Evolutionary conservation across 2,113 vertebrate genomes (phyloP).

Genomic region (Peromyscus californicus): DNA sequence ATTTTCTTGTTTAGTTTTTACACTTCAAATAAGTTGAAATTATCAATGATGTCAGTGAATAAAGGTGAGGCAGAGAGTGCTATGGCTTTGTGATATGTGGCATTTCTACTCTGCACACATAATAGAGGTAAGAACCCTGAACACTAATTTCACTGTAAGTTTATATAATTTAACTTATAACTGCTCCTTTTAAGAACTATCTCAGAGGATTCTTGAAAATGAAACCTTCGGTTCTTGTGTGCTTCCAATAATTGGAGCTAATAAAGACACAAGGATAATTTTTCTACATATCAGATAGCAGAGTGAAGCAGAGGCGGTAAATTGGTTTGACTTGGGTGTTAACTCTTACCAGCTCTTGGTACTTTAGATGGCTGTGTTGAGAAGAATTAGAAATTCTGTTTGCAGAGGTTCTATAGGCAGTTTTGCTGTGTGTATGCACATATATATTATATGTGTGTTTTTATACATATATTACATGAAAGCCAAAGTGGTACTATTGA

Average conservation of each 20-base stretch:
- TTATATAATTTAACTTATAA: neutral
- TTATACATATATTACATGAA: neutral
- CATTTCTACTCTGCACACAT: neutral
- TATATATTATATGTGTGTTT: neutral
- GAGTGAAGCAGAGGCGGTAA: neutral
- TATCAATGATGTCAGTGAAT: neutral
- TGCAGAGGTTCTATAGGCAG: neutral
- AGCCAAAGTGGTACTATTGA: neutral
- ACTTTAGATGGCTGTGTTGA: neutral
- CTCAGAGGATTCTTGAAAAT: neutral
- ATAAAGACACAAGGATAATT: neutral
- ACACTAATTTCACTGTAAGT: neutral
- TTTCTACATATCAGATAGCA: neutral
- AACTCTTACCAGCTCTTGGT: neutral
- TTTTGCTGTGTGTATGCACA: neutral
- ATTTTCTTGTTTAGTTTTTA: neutral
- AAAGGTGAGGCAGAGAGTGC: neutral
- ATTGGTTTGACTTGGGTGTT: neutral
- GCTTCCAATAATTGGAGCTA: neutral
- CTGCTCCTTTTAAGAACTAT: neutral
- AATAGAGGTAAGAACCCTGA: neutral
- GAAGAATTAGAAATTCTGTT: conserved; percentile 7
- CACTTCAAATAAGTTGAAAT: neutral
- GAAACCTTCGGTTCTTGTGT: neutral
- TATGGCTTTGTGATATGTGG: neutral